A percentile compares a stretch with the other conserved stretches of the same genome.
phyloP scores from a whole-genome alignment of 2,797 vertebrate genomes.

The Melanotaenia maccullochi region DNA sequence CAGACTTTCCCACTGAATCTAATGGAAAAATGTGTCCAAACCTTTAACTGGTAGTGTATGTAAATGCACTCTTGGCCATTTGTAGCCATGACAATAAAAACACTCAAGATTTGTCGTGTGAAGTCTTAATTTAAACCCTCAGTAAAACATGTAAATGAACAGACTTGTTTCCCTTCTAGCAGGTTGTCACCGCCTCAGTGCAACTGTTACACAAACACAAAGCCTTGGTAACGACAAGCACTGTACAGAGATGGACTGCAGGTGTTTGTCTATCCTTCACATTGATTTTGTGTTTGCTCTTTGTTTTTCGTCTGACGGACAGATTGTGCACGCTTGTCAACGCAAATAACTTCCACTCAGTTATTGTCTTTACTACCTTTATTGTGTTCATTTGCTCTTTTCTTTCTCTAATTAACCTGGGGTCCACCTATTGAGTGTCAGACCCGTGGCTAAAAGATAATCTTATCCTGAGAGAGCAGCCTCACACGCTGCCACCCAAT shows the following conservation, averaged over 20 bases:
- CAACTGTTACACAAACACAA: background rate
- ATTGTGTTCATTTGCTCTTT: slow-evolving; percentile 40
- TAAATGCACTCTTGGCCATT: no score
- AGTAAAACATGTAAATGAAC: background rate
- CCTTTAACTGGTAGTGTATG: no score
- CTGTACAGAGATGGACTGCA: background rate
- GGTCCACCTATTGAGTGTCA: slow-evolving; percentile 59
- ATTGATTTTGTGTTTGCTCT: slow-evolving; percentile 8
- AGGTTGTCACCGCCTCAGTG: no score
- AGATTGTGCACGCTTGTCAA: background rate
- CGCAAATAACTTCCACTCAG: slow-evolving; percentile 4
- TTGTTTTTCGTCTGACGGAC: background rate
- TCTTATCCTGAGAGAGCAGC: slow-evolving; percentile 68
- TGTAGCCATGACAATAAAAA: background rate
- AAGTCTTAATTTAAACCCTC: background rate
- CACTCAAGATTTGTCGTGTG: background rate
- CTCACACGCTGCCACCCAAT: slow-evolving; percentile 36
- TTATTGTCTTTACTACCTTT: slow-evolving; percentile 25
- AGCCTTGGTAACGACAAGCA: background rate
- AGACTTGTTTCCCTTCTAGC: background rate
- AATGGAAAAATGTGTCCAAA: no score
- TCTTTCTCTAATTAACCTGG: slow-evolving; percentile 60
- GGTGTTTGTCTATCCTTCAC: background rate
- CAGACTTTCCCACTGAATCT: no score
- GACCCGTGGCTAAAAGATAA: slow-evolving; percentile 61